phyloP scores from a whole-genome alignment of 2,888 invertebrate genomes.

The Calameuta pallipes region DNA sequence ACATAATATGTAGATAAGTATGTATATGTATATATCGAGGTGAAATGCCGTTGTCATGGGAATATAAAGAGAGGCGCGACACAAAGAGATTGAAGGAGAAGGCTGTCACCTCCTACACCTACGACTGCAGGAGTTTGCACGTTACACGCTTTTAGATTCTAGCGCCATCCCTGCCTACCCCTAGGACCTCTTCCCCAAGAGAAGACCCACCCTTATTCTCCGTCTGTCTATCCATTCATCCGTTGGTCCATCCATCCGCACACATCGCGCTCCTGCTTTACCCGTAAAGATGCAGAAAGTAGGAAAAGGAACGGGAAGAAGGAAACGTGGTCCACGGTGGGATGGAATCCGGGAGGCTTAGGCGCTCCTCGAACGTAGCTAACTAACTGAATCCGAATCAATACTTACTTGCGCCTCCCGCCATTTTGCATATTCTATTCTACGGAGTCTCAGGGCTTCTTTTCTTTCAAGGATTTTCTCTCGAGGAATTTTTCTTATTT shows the following conservation, averaged over 20 bases:
- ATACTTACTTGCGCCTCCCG: conserved; percentile 56
- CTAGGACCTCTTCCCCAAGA: conserved; percentile 13
- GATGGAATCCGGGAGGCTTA: conserved; percentile 30
- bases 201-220: conserved; percentile 17
- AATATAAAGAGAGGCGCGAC: conserved; percentile 35
- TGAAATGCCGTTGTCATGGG: conserved; percentile 42
- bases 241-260: not conserved
- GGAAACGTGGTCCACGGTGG: conserved; percentile 15
- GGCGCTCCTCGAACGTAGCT: conserved; percentile 54
- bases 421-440: conserved; percentile 29
- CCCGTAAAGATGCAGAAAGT: conserved; percentile 22
- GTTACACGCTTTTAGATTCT: conserved; percentile 26
- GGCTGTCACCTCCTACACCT: conserved; percentile 47
- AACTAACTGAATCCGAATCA: conserved; percentile 63
- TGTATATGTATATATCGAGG: not conserved
- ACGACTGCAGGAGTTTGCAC: conserved; percentile 22
- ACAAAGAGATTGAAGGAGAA: conserved; percentile 38
- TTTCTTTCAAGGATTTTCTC: conserved; percentile 17
- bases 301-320: conserved; percentile 12
- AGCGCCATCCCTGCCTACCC: conserved; percentile 24
- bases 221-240: conserved; percentile 21
- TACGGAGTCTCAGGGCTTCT: not conserved
- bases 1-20: not conserved
- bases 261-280: not conserved
- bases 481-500: conserved; percentile 11